phyloP scores from a whole-genome alignment of 2,797 vertebrate genomes.

The Gallinago nigripennis region DNA sequence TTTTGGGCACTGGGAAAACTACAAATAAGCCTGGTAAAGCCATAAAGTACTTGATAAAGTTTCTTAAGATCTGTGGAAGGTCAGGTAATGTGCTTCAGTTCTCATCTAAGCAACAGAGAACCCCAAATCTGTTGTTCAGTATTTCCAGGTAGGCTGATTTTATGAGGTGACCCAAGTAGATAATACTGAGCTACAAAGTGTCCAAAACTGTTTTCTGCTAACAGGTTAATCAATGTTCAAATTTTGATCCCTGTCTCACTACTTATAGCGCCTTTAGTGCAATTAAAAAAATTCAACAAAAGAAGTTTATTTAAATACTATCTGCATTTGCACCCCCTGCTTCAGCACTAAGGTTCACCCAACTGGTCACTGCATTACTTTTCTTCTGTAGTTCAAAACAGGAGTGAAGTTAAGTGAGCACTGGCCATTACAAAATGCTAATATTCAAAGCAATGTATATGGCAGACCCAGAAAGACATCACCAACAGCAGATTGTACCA shows the following conservation, averaged over 20 bases:
- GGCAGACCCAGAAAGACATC: neutral
- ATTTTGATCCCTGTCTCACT: neutral
- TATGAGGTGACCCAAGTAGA: neutral
- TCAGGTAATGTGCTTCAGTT: neutral
- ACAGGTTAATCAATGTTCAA: neutral
- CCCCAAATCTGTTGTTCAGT: neutral
- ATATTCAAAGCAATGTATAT: neutral
- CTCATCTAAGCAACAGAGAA: neutral
- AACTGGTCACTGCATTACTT: neutral
- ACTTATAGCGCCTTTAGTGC: neutral
- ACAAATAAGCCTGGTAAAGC: neutral
- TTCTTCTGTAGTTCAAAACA: neutral
- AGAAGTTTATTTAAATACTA: neutral
- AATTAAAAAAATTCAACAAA: neutral
- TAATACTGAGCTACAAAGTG: neutral
- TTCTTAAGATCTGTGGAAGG: neutral
- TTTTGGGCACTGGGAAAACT: neutral
- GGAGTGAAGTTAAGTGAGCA: neutral
- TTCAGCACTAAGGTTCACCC: neutral
- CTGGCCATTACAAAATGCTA: neutral
- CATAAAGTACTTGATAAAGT: neutral
- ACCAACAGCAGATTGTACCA: neutral
- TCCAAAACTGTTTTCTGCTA: neutral
- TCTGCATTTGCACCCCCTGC: neutral
- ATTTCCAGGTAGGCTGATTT: neutral